Percentiles rank a stretch among this genome's conserved stretches.
Conservation (phyloP, 2,797 vertebrate genomes). For the Lerista edwardsae region DNA sequence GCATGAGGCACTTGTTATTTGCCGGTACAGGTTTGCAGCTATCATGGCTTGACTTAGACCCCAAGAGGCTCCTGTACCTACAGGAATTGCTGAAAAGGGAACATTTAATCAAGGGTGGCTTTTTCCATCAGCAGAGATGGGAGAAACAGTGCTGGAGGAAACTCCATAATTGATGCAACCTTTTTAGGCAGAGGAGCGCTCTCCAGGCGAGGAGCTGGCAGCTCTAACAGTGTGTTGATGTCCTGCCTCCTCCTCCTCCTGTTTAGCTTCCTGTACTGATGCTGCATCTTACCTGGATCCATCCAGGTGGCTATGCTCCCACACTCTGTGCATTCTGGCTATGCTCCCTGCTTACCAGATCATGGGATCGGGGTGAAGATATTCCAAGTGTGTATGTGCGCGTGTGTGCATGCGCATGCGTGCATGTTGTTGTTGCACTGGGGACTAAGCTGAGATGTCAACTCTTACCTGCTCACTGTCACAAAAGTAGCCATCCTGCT, state of each 20-base stretch:
- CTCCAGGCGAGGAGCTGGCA: background rate
- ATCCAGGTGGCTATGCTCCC: background rate
- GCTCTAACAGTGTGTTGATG: background rate
- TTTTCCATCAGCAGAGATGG: background rate
- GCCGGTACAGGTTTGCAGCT: background rate
- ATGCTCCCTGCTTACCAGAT: background rate
- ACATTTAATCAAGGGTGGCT: background rate
- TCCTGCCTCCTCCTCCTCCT: background rate
- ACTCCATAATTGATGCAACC: background rate
- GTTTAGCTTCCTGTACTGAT: background rate
- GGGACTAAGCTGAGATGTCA: background rate
- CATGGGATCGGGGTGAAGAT: background rate
- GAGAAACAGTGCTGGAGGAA: background rate
- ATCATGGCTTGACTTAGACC: background rate
- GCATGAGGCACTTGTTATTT: background rate
- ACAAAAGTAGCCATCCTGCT: slow-evolving; percentile 93
- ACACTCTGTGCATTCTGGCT: too few relatives aligned
- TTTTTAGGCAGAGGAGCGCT: background rate
- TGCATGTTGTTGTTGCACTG: background rate
- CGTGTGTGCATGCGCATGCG: too few relatives aligned
- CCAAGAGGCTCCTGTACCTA: background rate
- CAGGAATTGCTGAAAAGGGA: background rate
- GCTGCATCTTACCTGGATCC: background rate
- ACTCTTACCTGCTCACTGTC: slow-evolving; percentile 88
- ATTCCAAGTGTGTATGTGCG: too few relatives aligned